Percentiles rank a stretch among this genome's conserved stretches.
Evolutionary conservation across 2,113 vertebrate genomes (phyloP).

Genomic region (Lepus timidus): DNA sequence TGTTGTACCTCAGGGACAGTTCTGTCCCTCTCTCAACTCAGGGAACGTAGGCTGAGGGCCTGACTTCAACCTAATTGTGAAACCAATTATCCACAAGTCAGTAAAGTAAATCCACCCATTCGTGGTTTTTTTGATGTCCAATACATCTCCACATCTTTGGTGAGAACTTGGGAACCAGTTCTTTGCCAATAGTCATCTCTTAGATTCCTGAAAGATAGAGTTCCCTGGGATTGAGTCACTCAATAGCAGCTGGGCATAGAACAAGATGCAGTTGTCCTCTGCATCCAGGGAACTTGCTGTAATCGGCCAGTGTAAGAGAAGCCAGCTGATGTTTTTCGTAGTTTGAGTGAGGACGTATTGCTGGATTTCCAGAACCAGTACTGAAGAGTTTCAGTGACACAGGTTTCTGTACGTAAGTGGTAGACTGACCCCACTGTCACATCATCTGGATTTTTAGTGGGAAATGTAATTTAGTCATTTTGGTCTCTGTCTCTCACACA

Average conservation of each 20-base stretch:
- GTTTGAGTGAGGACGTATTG: neutral
- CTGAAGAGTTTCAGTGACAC: neutral
- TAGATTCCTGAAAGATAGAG: neutral
- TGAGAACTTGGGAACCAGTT: slow-evolving; percentile 34
- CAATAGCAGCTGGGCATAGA: neutral
- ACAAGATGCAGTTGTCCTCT: neutral
- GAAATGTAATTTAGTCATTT: neutral
- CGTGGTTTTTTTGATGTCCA: neutral
- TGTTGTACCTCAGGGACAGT: neutral
- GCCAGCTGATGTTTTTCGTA: slow-evolving; percentile 27
- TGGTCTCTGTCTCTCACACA: neutral
- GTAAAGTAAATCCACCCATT: neutral
- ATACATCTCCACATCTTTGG: neutral
- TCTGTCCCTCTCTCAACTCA: neutral
- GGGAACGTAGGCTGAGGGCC: neutral
- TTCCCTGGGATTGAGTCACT: neutral
- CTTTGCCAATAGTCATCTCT: slow-evolving; percentile 10
- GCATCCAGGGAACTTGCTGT: neutral
- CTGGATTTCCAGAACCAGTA: slow-evolving; percentile 16
- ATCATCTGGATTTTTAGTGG: neutral
- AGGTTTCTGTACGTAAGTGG: slow-evolving; percentile 12
- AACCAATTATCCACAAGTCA: neutral
- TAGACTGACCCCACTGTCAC: neutral
- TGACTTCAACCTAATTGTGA: neutral
- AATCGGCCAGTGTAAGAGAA: neutral